Percentiles rank a stretch among this genome's conserved stretches.
phyloP scores from a whole-genome alignment of 2,797 vertebrate species.

The Morus bassanus region DNA sequence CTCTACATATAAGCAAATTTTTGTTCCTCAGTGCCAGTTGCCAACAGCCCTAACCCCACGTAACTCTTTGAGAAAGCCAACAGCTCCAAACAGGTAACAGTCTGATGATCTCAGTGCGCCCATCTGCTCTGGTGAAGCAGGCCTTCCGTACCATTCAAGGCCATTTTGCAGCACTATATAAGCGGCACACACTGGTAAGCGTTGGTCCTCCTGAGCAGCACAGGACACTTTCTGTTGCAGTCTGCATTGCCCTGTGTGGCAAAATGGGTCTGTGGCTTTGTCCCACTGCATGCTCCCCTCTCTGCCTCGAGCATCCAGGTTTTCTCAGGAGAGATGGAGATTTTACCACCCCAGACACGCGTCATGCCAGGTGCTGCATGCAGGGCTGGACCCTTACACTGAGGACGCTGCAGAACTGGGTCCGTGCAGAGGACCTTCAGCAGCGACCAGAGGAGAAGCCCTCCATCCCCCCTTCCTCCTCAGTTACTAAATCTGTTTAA shows the following conservation, averaged over 20 bases:
- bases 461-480: constrained; percentile 18
- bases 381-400: neutral
- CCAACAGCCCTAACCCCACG: neutral
- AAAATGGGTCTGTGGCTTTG: rapidly evolving
- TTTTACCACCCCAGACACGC: rapidly evolving
- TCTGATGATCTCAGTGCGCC: rapidly evolving
- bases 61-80: neutral
- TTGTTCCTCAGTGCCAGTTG: neutral
- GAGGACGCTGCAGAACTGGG: neutral
- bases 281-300: neutral
- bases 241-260: rapidly evolving
- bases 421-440: neutral
- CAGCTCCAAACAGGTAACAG: neutral
- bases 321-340: neutral
- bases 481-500: constrained; percentile 71
- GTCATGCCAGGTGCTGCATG: neutral
- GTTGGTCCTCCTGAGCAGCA: rapidly evolving
- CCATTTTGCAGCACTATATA: rapidly evolving
- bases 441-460: neutral
- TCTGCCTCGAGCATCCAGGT: neutral
- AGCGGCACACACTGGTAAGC: rapidly evolving
- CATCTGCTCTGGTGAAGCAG: rapidly evolving
- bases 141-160: rapidly evolving
- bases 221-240: neutral
- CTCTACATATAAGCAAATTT: rapidly evolving